Conservation (phyloP, 2,888 invertebrate genomes). For the Melangyna quadrimaculata region DNA sequence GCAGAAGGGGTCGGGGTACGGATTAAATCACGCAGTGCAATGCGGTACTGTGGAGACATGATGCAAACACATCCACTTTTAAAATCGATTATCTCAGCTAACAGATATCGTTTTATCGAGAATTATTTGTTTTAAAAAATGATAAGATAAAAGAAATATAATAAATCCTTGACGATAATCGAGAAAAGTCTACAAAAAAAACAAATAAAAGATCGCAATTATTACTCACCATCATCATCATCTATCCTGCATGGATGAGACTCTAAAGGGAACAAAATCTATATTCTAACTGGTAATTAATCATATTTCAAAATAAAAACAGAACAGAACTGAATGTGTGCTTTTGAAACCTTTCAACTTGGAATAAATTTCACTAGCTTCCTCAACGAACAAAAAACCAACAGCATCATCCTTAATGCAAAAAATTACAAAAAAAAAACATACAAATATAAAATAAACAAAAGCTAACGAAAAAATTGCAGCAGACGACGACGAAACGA, state of each 20-base stretch:
- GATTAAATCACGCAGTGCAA: too few species aligned
- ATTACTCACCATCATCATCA: conserved; percentile 30
- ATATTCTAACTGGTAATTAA: conserved; percentile 51
- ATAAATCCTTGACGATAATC: conserved; percentile 11
- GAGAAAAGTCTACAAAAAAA: neutral
- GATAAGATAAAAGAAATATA: neutral
- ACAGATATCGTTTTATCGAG: neutral
- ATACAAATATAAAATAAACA: neutral
- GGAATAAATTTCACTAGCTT: conserved; percentile 48
- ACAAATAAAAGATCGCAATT: conserved; percentile 26
- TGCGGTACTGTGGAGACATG: too few species aligned
- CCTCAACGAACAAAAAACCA: neutral
- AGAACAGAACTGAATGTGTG: conserved; percentile 38
- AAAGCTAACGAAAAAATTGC: conserved; percentile 35
- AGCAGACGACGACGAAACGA: conserved; percentile 38
- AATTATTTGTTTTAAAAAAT: neutral
- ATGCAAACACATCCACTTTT: neutral
- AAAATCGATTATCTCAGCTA: neutral
- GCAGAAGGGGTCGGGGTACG: too few species aligned
- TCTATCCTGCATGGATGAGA: neutral
- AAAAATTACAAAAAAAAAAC: neutral
- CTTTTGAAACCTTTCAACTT: conserved; percentile 57
- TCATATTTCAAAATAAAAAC: conserved; percentile 49
- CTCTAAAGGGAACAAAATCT: neutral
- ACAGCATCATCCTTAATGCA: conserved; percentile 13